A percentile compares a stretch with the other conserved stretches of the same genome.
Conservation (phyloP, 2,888 invertebrate genomes). For the Lepidocyrtoides sp. region DNA sequence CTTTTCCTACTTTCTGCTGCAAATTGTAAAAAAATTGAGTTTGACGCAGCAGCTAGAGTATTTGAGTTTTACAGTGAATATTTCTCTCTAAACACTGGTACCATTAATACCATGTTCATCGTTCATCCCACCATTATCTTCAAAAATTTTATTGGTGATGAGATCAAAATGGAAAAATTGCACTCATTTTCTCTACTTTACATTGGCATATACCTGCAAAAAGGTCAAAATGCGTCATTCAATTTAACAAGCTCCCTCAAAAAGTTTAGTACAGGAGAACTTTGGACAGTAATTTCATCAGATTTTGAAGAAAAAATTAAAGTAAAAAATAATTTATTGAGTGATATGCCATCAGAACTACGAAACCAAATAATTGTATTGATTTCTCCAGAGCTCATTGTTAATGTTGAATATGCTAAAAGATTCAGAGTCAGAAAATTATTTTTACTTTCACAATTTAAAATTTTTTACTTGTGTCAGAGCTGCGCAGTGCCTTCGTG, state of each 20-base stretch:
- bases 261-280: background rate
- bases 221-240: too few species aligned
- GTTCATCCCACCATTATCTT: conserved; percentile 16
- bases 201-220: background rate
- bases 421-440: background rate
- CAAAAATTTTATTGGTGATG: background rate
- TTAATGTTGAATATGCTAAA: background rate
- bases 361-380: conserved; percentile 9
- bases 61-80: background rate
- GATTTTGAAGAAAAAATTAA: background rate
- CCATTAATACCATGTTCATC: background rate
- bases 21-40: background rate
- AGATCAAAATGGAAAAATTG: background rate
- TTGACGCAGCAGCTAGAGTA: background rate
- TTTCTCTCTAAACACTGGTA: background rate
- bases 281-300: conserved; percentile 7
- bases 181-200: background rate
- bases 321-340: background rate
- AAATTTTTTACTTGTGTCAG: conserved; percentile 1
- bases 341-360: background rate
- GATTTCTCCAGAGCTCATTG: background rate
- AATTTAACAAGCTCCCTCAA: background rate
- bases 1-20: background rate
- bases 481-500: background rate
- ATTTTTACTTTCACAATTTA: background rate